phyloP scores from a whole-genome alignment of 2,113 vertebrate genomes.

The Atherinomorus stipes region DNA sequence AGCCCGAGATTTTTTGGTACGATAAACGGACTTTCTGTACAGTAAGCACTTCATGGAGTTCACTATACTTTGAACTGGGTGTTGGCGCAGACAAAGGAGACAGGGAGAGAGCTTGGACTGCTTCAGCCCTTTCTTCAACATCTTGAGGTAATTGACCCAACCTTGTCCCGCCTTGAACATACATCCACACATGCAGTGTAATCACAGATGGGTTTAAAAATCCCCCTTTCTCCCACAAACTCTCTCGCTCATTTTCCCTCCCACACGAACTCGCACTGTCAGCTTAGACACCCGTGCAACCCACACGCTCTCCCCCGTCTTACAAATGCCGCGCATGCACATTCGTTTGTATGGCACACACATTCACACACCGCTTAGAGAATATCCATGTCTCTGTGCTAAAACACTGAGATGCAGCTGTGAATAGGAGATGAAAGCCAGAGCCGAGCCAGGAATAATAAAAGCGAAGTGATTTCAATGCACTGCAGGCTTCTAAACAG shows the following conservation, averaged over 20 bases:
- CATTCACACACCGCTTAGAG: slow-evolving; percentile 37
- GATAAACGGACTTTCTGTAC: slow-evolving; percentile 41
- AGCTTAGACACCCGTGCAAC: slow-evolving; percentile 45
- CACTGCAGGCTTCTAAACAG: slow-evolving; percentile 66
- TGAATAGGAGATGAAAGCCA: slow-evolving; percentile 72
- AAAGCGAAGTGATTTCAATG: slow-evolving; percentile 64
- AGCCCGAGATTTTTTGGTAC: slow-evolving; percentile 35
- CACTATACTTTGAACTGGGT: slow-evolving; percentile 45
- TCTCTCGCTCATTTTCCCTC: slow-evolving; percentile 26
- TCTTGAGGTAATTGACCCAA: slow-evolving; percentile 81
- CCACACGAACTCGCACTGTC: slow-evolving; percentile 26
- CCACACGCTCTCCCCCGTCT: slow-evolving; percentile 25
- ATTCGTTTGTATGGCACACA: slow-evolving; percentile 26
- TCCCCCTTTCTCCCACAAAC: slow-evolving; percentile 36
- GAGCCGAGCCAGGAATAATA: slow-evolving; percentile 68
- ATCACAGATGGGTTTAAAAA: slow-evolving; percentile 45
- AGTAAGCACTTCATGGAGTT: slow-evolving; percentile 50
- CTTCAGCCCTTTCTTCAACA: slow-evolving; percentile 75
- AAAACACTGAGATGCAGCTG: slow-evolving; percentile 67
- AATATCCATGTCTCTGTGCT: slow-evolving; percentile 67
- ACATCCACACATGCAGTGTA: slow-evolving; percentile 21
- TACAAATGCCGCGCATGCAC: slow-evolving; percentile 37
- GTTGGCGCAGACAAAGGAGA: slow-evolving; percentile 36
- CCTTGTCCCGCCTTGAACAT: slow-evolving; percentile 55
- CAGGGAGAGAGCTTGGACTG: slow-evolving; percentile 41